Evolutionary conservation across 2,888 invertebrate genomes (phyloP), one percentile per base, ranked within the genome.

Genomic region (Amorpha juglandis): DNA sequence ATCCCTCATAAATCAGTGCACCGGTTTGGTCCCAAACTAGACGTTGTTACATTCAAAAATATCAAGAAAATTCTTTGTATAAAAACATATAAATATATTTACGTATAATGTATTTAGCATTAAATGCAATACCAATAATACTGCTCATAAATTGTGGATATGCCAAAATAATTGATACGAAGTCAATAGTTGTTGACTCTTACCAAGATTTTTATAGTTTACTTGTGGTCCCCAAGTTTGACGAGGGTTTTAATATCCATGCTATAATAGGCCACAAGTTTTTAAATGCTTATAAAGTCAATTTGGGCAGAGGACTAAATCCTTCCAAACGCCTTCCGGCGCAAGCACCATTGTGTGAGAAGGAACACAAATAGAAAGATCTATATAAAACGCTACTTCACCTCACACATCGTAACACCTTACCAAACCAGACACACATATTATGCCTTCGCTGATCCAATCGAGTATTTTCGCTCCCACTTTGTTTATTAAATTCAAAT

Each of bases 1-100:
- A 77, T 83, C 76, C 76, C 79, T 78, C 73, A 81, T 74, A 72
- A 68, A 76, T 83, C 83, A 81, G 87, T 90, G 91, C 90, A 91
- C 92, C 92, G 91, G 92, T 91, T 91, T 93, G 92, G 92, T 91
- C 92, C 92, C 92, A 76, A 73, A 73, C 69, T 71, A 66, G 75
- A 78, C 78, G 74, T 73, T 75, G 64, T 47, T 14, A 64, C 64
- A 50, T 63, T 66, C 65, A 69, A 69, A 68, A 68, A 67, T 62
- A 62, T 16, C 35, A 52, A 42, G 47, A 50, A 38, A 67, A 50
- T 38, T 52, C 52, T 58, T 63, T 42, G 21, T 76, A 73, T 75
- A 79, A 80, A n/a, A 80, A 82, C 70, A 79, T 78, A 80, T 74
- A 79, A 79, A 79, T 74, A 69, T 86, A 84, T 86, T 88, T 87